Conservation (phyloP, 2,797 vertebrate species). For the Macropodus opercularis region DNA sequence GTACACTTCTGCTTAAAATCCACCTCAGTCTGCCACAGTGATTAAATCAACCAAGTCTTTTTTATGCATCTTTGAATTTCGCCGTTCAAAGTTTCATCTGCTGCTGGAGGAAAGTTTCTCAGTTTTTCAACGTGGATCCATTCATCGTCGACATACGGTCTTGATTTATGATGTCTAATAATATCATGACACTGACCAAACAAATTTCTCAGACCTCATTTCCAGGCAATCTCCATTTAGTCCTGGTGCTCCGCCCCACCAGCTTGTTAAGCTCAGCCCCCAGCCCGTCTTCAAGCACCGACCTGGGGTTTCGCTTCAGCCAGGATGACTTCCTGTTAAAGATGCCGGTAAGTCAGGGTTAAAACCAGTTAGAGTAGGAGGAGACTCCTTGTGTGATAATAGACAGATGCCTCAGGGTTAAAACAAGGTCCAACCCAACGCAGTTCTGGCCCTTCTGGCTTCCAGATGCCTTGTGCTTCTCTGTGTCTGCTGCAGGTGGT, state of each 20-base stretch:
- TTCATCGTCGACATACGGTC: no score
- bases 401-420: neutral
- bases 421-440: neutral
- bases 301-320: conserved; percentile 95
- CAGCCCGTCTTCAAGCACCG: conserved; percentile 83
- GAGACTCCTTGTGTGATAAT: no score
- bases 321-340: conserved; percentile 96
- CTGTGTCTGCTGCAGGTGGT: conserved; percentile 83
- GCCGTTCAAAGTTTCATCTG: no score
- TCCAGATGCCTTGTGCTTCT: neutral
- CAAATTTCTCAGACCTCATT: conserved; percentile 85
- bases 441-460: neutral
- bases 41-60: no score
- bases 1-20: neutral
- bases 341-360: conserved; percentile 85
- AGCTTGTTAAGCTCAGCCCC: conserved; percentile 86
- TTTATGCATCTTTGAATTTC: no score
- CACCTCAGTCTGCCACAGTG: neutral
- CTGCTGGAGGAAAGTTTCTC: no score
- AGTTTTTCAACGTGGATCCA: no score
- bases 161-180: neutral
- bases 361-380: neutral
- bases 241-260: conserved; percentile 90
- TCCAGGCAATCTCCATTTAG: conserved; percentile 92
- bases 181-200: neutral